A percentile compares a stretch with the other conserved stretches of the same genome.
Conservation (phyloP, 2,888 invertebrate species). For the Euplagia quadripunctaria region DNA sequence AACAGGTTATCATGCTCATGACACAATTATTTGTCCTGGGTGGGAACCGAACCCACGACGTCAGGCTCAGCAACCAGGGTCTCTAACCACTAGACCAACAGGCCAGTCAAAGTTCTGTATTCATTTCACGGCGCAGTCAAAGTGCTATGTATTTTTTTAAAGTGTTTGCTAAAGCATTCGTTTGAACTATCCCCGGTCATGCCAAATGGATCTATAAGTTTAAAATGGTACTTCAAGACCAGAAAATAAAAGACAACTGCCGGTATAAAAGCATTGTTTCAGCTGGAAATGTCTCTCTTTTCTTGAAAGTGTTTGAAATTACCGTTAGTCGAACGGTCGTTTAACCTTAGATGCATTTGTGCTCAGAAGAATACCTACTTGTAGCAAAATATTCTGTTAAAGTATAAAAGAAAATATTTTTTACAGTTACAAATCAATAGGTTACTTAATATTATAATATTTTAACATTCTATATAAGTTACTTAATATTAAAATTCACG, state of each 20-base stretch:
- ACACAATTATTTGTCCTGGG: no score
- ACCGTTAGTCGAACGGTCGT: slow-evolving; percentile 7
- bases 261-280: slow-evolving; percentile 5
- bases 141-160: background rate
- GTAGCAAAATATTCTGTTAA: background rate
- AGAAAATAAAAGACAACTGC: slow-evolving; percentile 10
- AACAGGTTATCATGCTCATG: no score
- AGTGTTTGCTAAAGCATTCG: background rate
- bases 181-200: slow-evolving; percentile 5
- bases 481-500: no score
- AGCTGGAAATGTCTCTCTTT: slow-evolving; percentile 9
- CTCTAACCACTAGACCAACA: no score
- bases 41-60: no score
- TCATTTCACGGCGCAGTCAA: background rate
- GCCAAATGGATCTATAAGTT: slow-evolving; percentile 14
- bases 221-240: slow-evolving; percentile 11
- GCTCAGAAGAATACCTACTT: background rate
- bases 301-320: slow-evolving; percentile 16
- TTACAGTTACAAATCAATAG: no score
- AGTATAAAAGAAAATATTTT: background rate
- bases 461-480: no score
- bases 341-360: slow-evolving; percentile 6
- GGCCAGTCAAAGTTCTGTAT: background rate
- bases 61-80: no score
- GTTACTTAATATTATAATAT: no score